These are phyloP conservation scores for Archilochus colubris DNA, from an alignment of 2,113 vertebrate species.

Conservation along the genomic window DNA sequence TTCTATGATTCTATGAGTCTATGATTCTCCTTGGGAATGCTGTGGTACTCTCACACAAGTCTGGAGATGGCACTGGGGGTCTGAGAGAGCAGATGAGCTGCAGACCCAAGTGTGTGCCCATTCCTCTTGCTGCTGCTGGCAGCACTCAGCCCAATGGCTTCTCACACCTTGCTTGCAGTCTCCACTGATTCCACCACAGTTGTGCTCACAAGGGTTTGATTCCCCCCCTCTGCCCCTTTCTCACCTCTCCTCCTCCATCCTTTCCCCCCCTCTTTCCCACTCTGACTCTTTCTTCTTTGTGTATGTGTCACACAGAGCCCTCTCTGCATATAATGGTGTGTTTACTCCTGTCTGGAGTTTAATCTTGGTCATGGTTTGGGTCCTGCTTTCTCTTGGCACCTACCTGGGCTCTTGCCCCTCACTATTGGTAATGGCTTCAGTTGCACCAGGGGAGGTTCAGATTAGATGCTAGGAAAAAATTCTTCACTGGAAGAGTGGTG, in stretches of 20 bases:
- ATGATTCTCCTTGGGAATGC: background rate
- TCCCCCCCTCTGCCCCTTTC: background rate
- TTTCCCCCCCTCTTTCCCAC: background rate
- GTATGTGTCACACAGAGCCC: background rate
- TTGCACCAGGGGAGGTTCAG: too few relatives aligned
- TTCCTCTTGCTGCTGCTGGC: background rate
- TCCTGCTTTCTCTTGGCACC: background rate
- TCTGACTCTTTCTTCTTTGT: background rate
- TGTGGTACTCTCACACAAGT: accelerated
- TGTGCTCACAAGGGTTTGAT: background rate
- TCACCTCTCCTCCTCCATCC: background rate
- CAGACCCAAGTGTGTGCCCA: background rate
- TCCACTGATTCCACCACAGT: background rate
- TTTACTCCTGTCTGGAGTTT: background rate
- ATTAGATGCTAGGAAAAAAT: too few relatives aligned
- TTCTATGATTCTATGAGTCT: too few relatives aligned
- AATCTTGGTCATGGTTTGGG: background rate
- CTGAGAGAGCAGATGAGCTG: background rate
- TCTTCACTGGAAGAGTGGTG: too few relatives aligned
- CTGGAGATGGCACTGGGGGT: accelerated
- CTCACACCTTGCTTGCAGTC: background rate
- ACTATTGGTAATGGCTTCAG: background rate
- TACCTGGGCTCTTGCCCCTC: background rate
- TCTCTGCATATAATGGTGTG: background rate
- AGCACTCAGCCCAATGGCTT: background rate